Percentiles rank a stretch among this genome's conserved stretches.
These are phyloP conservation scores for Thamnaconus septentrionalis DNA, from an alignment of 2,113 vertebrate species.

Conservation along the genomic window DNA sequence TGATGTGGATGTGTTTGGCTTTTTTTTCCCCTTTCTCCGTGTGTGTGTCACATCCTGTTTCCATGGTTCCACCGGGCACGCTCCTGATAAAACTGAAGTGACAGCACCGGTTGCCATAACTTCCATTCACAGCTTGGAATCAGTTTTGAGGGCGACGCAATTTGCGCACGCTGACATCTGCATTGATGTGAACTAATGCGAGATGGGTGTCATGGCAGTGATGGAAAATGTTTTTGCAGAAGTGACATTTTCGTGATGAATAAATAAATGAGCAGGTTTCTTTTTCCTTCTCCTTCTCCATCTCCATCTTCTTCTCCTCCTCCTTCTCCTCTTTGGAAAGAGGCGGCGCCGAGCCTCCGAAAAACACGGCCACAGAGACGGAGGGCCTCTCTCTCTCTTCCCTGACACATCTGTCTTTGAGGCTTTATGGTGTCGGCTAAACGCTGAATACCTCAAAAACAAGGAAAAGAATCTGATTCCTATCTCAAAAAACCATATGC, in stretches of 20 bases:
- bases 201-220: slow-evolving; percentile 63
- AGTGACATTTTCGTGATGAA: slow-evolving; percentile 62
- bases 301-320: no score
- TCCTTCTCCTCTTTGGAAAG: slow-evolving; percentile 8
- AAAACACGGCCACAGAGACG: slow-evolving; percentile 37
- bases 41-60: slow-evolving; percentile 63
- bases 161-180: slow-evolving; percentile 71
- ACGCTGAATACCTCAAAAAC: slow-evolving; percentile 54
- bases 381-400: neutral
- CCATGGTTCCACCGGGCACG: slow-evolving; percentile 59
- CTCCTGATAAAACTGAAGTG: slow-evolving; percentile 68
- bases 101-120: slow-evolving; percentile 71
- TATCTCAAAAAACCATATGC: slow-evolving; percentile 67
- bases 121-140: slow-evolving; percentile 69
- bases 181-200: slow-evolving; percentile 73
- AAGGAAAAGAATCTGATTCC: slow-evolving; percentile 61
- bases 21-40: no score
- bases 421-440: slow-evolving; percentile 26
- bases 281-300: no score
- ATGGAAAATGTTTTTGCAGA: slow-evolving; percentile 62
- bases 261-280: slow-evolving; percentile 23
- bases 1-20: slow-evolving; percentile 55
- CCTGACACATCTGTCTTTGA: slow-evolving; percentile 12
- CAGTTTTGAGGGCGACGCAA: slow-evolving; percentile 69
- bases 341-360: slow-evolving; percentile 32